These are phyloP conservation scores for Erebia palarica DNA, from an alignment of 2,888 invertebrate genomes.

Conservation along the genomic window DNA sequence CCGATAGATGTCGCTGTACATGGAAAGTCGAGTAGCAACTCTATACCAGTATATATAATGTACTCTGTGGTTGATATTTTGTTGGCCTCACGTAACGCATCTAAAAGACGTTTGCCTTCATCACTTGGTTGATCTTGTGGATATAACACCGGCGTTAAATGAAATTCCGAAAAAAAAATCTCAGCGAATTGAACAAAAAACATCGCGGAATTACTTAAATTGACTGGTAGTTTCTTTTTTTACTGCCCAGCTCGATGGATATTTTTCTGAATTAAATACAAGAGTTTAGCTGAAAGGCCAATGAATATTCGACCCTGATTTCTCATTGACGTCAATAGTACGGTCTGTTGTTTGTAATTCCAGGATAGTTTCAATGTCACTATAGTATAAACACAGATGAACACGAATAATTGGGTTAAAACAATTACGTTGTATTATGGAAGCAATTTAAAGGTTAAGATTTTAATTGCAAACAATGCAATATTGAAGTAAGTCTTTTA, in stretches of 20 bases:
- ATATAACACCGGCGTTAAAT: background rate
- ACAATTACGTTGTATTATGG: constrained; percentile 25
- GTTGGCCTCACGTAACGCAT: too few species aligned
- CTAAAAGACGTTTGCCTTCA: too few species aligned
- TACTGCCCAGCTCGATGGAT: background rate
- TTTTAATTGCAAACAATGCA: constrained; percentile 32
- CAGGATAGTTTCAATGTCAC: constrained; percentile 23
- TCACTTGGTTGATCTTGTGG: background rate
- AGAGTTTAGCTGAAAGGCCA: constrained; percentile 20
- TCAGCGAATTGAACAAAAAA: constrained; percentile 2
- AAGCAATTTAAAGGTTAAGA: constrained; percentile 25
- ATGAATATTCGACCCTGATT: constrained; percentile 15
- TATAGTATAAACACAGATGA: constrained; percentile 8
- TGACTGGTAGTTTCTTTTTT: background rate
- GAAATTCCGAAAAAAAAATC: background rate
- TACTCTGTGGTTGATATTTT: too few species aligned
- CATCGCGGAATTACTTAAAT: constrained; percentile 1
- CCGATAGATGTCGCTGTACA: too few species aligned
- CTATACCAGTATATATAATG: too few species aligned
- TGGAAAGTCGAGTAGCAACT: too few species aligned
- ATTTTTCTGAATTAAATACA: constrained; percentile 3
- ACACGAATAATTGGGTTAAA: constrained; percentile 20
- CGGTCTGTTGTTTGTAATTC: constrained; percentile 2
- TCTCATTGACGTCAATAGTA: constrained; percentile 17
- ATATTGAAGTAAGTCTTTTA: background rate